Percentiles rank a stretch among this genome's conserved stretches.
phyloP scores from a whole-genome alignment of 2,797 vertebrate species.

The Myripristis jacobus region DNA sequence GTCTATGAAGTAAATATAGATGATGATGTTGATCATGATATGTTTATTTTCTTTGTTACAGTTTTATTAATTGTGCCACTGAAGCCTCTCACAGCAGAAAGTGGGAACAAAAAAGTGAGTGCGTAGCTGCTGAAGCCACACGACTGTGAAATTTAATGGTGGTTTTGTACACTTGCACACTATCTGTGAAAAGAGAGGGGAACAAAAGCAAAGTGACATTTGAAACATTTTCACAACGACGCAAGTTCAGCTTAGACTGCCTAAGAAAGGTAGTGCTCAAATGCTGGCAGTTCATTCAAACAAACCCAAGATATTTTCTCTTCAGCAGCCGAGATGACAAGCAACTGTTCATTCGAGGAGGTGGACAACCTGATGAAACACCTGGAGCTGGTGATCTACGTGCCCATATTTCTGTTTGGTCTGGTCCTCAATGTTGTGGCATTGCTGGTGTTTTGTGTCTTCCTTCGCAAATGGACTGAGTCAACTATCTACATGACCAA shows the following conservation, averaged over 20 bases:
- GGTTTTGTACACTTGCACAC: background rate
- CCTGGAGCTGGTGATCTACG: constrained; percentile 82
- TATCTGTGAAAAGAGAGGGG: constrained; percentile 24
- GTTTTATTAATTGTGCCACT: background rate
- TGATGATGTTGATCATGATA: too few species aligned
- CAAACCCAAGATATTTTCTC: constrained; percentile 8
- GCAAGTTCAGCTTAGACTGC: constrained; percentile 24
- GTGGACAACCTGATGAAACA: constrained; percentile 75
- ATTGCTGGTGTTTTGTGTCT: constrained; percentile 81
- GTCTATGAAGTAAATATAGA: too few species aligned
- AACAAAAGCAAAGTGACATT: constrained; percentile 35
- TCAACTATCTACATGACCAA: constrained; percentile 92
- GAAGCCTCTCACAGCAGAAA: background rate
- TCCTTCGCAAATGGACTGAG: constrained; percentile 85
- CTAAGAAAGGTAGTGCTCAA: background rate
- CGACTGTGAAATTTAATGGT: constrained; percentile 29
- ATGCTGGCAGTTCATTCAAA: constrained; percentile 17
- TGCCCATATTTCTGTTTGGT: constrained; percentile 88
- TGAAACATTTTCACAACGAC: background rate
- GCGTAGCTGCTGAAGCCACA: constrained; percentile 34
- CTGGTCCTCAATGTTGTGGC: constrained; percentile 84
- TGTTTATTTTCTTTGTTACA: background rate
- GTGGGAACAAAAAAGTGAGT: constrained; percentile 10
- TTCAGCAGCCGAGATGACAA: constrained; percentile 39
- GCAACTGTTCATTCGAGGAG: constrained; percentile 67